Base-by-base conservation (phyloP, 2,888 invertebrate species). In the Eueremaeus valkanovi region DNA sequence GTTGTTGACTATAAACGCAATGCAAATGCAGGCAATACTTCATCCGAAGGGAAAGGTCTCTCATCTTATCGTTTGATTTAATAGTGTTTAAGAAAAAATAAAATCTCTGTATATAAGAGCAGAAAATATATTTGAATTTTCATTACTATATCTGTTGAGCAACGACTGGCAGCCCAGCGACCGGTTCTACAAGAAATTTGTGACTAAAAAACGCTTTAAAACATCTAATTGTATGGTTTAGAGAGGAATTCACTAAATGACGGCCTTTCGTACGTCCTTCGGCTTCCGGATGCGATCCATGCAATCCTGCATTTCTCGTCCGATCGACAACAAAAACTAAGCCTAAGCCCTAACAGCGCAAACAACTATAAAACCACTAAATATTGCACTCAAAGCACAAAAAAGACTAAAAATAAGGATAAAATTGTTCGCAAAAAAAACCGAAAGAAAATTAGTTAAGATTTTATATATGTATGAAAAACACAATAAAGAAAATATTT, bases 261-360 rank as follows among this genome's bases (percentile, higher is more conserved):
- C 13, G 9, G 45, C 9, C 45, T 18, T 49, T 31, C 31, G 63
- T 63, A 63, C 63, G 63, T 63, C 63, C 63, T 63, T 63, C 63
- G 63, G 63, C 63, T 63, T 63, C 63, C 63, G 63, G 63, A 63
- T 63, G 16, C 33, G 31, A 63, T 29, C 31, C 63, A 55, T 63
- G 63, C 63, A 31, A 63, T 63, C 63, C 63, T 11, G 31, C 24
- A 31, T 63, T 33, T 33, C 13, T 63, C 33, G 9, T 16, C 33
- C 9, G 8, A 13, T n/a, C 6, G 31, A 24, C 21, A 55, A 55
- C 9, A 63, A 63, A 63, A 33, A 33, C 1, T 33, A 63, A 63
- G 6, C 58, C 58, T 24, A 58, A 58, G 58, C 27, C 9, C 45
- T 18, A 49, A 49, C 45, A 49, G 3, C 45, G 16, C 45, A 27